phyloP scores from a whole-genome alignment of 53 echinoderm and acorn worm genomes.

The Paracentrotus lividus region DNA sequence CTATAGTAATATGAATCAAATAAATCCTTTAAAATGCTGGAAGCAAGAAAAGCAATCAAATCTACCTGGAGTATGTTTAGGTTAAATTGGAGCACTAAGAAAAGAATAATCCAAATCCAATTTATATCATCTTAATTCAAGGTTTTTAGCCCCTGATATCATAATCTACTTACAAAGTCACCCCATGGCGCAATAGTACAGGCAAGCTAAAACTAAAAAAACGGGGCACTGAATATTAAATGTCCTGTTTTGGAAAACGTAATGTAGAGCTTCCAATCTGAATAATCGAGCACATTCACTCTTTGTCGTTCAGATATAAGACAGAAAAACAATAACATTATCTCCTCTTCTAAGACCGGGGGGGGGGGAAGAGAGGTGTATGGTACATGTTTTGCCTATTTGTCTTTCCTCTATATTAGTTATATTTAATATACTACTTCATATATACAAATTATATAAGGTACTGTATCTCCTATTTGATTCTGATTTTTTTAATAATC shows the following conservation, averaged over 20 bases:
- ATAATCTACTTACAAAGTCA: not conserved
- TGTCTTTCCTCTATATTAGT: no score
- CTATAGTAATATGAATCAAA: not conserved
- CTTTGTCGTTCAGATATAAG: not conserved
- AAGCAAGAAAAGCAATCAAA: slow-evolving; percentile 44
- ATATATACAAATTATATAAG: no score
- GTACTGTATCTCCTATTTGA: no score
- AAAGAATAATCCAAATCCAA: slow-evolving; percentile 21
- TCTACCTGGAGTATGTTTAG: not conserved
- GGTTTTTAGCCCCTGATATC: slow-evolving; percentile 24
- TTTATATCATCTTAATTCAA: slow-evolving; percentile 9
- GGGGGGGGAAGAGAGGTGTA: no score
- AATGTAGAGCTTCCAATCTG: no score
- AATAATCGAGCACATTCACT: not conserved
- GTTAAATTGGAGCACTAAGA: not conserved
- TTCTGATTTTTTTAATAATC: no score
- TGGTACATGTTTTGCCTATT: no score
- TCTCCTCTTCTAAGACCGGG: not conserved
- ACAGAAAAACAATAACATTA: not conserved
- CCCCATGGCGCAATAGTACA: not conserved
- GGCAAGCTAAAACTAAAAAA: no score
- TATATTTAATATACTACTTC: no score
- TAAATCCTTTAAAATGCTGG: not conserved
- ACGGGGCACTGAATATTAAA: no score
- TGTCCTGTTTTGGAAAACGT: no score